Conservation (phyloP, 2,888 invertebrate species). For the Coelogynopora nodosa region DNA sequence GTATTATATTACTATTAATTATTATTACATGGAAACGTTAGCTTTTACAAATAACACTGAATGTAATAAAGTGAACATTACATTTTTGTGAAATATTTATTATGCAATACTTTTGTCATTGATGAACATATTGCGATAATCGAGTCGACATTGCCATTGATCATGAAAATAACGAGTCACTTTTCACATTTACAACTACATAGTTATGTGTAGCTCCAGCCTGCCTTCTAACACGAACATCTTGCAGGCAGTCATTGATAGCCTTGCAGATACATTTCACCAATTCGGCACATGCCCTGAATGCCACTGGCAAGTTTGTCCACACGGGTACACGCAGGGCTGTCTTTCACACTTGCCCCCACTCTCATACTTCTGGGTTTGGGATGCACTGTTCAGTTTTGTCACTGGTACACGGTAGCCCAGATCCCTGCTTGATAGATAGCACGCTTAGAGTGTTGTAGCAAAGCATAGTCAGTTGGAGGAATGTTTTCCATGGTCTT, state of each 20-base stretch:
- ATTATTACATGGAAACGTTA: background rate
- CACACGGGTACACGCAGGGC: background rate
- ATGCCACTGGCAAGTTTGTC: background rate
- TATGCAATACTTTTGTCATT: background rate
- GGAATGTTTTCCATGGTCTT: background rate
- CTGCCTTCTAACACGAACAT: background rate
- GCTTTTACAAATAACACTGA: background rate
- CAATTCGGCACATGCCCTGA: background rate
- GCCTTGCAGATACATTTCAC: background rate
- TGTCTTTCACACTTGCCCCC: background rate
- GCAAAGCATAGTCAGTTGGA: background rate
- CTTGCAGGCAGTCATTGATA: background rate
- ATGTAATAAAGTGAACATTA: background rate
- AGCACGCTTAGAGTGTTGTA: background rate
- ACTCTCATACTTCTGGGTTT: background rate
- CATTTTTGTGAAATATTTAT: background rate
- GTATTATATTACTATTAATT: background rate
- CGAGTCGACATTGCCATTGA: background rate
- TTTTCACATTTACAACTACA: background rate
- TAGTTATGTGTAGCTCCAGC: background rate
- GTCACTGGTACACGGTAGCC: too few species aligned
- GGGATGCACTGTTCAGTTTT: background rate
- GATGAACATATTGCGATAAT: background rate
- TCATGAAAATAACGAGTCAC: background rate
- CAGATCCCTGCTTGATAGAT: too few species aligned